Conservation (phyloP, 1,140 invertebrate genomes). For the Aphelenchoides besseyi region DNA sequence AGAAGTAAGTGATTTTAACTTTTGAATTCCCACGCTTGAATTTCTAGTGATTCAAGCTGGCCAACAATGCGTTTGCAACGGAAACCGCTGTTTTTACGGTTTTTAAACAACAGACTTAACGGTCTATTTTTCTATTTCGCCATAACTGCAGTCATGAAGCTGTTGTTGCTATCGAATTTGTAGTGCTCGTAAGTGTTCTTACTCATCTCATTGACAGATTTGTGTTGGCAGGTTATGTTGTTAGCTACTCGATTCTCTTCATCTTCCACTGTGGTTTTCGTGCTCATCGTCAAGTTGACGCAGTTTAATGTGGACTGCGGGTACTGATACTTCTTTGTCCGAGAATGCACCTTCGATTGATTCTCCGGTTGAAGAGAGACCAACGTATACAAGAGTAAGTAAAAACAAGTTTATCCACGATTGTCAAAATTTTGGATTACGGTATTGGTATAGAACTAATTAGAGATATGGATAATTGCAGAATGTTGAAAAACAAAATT, state of each 20-base stretch:
- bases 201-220: neutral
- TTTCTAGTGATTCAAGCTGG: neutral
- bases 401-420: neutral
- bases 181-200: neutral
- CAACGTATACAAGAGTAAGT: neutral
- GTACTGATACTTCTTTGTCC: neutral
- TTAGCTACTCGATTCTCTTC: too few relatives aligned
- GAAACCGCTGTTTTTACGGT: too few relatives aligned
- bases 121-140: too few relatives aligned
- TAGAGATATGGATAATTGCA: too few relatives aligned
- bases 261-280: too few relatives aligned
- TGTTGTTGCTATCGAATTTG: neutral
- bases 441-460: too few relatives aligned
- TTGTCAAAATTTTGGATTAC: too few relatives aligned
- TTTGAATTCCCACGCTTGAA: slow-evolving; percentile 1
- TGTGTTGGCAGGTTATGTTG: too few relatives aligned
- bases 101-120: too few relatives aligned
- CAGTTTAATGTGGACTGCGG: neutral
- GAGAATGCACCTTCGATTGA: neutral
- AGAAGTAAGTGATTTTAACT: neutral
- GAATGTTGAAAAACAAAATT: too few relatives aligned
- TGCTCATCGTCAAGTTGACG: too few relatives aligned
- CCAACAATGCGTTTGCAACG: too few relatives aligned
- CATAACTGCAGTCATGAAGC: neutral
- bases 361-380: neutral